Base-by-base conservation (phyloP, 92 coral and sea anemone species). In the Parazoanthus swiftii region DNA sequence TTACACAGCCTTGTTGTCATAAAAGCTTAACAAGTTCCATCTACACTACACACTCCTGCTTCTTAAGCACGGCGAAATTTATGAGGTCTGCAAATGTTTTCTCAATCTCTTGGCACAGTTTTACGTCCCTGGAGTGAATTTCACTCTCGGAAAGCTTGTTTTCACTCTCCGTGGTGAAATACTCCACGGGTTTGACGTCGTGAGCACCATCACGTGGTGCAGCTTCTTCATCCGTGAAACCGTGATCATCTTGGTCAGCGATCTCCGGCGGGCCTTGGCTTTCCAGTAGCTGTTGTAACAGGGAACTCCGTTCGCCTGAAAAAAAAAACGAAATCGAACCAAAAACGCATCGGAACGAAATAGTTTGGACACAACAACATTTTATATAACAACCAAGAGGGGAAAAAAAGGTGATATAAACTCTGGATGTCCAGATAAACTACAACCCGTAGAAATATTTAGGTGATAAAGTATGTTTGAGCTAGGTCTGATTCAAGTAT, bases 81-180 rank as follows among this genome's bases (percentile, higher is more conserved):
- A 94, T 90, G 21, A 96, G 93, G n/a, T 95, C 95, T 20, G 89
- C 54, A 82, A 96, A 96, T 36, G 96, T 91, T 71, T 95, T 92
- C 81, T 94, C 96, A 29, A 96, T 93, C 23, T 90, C 94, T 80
- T 90, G 91, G 76, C 96, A 96, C 33, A 96, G 92, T 65, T 89
- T 91, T 29, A 92, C 92, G 68, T 95, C 97, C 36, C 88, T 76
- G 50, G 90, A 88, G 54, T 85, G 81, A 79, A 89, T 84, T 36
- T 80, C 66, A 15, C 68, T 70, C 25, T 89, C 85, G 44, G 90
- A 76, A 48, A 77, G 86, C 81, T 67, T 63, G 42, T 18, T 88
- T 77, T 88, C 85, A 14, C 81, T 48, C 59, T 81, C 86, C 75
- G 78, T 67, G 10, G 66, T 86, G 50, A 74, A 74, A 70, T 72